phyloP scores from a whole-genome alignment of 2,113 vertebrate species.

The Danio rerio region DNA sequence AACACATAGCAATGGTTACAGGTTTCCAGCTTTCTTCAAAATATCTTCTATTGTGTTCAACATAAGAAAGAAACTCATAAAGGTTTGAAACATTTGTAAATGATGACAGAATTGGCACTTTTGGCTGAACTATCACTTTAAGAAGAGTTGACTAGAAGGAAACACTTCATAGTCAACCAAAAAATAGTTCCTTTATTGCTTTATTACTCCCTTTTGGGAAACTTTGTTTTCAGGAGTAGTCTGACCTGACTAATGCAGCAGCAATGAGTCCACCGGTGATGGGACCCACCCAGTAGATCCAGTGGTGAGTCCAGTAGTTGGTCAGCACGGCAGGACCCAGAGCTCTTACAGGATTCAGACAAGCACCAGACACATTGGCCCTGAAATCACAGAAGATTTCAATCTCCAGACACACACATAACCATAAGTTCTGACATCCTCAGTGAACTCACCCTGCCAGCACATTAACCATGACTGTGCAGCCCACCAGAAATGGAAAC shows the following conservation, averaged over 20 bases:
- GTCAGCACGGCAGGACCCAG: constrained; percentile 75
- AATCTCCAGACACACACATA: neutral
- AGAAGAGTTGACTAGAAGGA: no score
- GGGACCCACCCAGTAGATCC: constrained; percentile 80
- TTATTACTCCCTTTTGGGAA: no score
- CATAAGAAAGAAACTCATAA: no score
- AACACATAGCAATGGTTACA: no score
- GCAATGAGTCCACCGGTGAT: constrained; percentile 67
- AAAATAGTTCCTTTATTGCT: no score
- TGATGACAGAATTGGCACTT: no score
- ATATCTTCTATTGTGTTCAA: no score
- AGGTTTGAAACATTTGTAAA: no score
- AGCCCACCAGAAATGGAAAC: constrained; percentile 72
- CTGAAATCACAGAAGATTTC: constrained; percentile 54
- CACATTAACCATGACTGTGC: constrained; percentile 69
- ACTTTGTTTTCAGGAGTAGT: neutral
- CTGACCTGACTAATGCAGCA: constrained; percentile 59
- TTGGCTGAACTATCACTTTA: no score
- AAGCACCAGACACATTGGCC: constrained; percentile 73
- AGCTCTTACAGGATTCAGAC: constrained; percentile 77
- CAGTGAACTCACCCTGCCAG: constrained; percentile 65
- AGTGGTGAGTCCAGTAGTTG: constrained; percentile 77
- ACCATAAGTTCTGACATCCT: neutral
- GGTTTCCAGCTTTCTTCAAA: no score
- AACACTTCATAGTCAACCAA: no score